phyloP scores from a whole-genome alignment of 2,888 invertebrate genomes.

The Tenthredo amoena region DNA sequence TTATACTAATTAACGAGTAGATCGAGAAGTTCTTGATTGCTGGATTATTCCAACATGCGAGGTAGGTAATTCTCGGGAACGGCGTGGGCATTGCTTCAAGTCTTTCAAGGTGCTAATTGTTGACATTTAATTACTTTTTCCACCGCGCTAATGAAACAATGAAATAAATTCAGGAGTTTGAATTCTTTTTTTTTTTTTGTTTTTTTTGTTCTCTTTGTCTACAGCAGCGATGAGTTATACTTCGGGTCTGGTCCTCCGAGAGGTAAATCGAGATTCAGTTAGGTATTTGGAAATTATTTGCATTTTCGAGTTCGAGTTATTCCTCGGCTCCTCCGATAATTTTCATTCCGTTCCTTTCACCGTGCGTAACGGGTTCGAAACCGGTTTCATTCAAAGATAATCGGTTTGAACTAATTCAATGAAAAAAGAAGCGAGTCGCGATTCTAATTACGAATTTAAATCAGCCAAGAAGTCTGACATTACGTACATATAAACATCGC shows the following conservation, averaged over 20 bases:
- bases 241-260: background rate
- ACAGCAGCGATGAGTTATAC: background rate
- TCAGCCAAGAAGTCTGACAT: background rate
- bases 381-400: slow-evolving; percentile 42
- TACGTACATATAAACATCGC: background rate
- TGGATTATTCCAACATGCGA: slow-evolving; percentile 9
- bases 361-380: slow-evolving; percentile 18
- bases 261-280: background rate
- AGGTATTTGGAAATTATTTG: background rate
- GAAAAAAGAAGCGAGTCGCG: background rate
- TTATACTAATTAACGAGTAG: slow-evolving; percentile 36
- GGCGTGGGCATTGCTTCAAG: background rate
- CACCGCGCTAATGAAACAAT: slow-evolving; percentile 8
- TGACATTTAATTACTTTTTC: slow-evolving; percentile 1
- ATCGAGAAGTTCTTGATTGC: slow-evolving; percentile 29
- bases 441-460: slow-evolving; percentile 31
- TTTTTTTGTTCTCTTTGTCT: background rate
- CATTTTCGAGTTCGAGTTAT: slow-evolving; percentile 11
- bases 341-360: slow-evolving; percentile 43
- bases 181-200: too few relatives aligned
- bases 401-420: slow-evolving; percentile 37
- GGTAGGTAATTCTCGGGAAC: background rate
- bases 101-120: slow-evolving; percentile 30
- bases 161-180: background rate
- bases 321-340: background rate